Base-by-base conservation (phyloP, 2,888 invertebrate species). In the Synergus itoensis region DNA sequence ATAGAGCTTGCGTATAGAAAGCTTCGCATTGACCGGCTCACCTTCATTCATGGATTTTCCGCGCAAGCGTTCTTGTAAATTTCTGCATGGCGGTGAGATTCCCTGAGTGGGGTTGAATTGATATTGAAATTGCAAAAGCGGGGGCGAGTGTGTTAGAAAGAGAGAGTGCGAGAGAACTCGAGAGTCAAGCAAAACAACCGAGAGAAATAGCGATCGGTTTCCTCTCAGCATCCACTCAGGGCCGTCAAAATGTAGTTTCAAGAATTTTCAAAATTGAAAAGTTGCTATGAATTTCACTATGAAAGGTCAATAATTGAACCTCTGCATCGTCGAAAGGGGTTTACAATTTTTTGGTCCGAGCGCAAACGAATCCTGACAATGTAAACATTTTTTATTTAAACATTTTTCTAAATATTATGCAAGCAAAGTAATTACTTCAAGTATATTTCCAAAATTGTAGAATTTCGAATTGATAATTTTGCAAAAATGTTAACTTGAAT, bases 21-120 rank as follows among this genome's bases (percentile, higher is more conserved):
- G 78, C 81, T 78, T 79, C 79, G 80, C 83, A 83, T 83, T 83
- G 81, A 83, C 78, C 81, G 83, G 76, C 40, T 41, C 80, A 77
- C 65, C 77, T 81, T 78, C 83, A 83, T 83, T 83, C 83, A 83
- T 83, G 65, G 18, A 81, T 81, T 80, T 77, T 9, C 36, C 60
- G 53, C 79, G 53, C 83, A 77, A 76, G 83, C 83, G 83, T 77
- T 16, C 4, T 21, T 1, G 36, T 8, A 18, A 12, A 41, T 28
- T 53, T 16, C 73, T 18, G 77, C n/a, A 81, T 79, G 81, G 83
- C 81, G 81, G 79, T 83, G 83, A 78, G 21, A 21, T 80, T 45
- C 81, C 77, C 77, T 79, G 64, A 43, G 77, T 81, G 83, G 81
- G 79, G 78, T 83, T 79, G 40, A 41, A 76, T 18, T 28, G 12